Percentiles rank a stretch among this genome's conserved stretches.
Conservation (phyloP, 2,888 invertebrate genomes). For the Agelastica alni region DNA sequence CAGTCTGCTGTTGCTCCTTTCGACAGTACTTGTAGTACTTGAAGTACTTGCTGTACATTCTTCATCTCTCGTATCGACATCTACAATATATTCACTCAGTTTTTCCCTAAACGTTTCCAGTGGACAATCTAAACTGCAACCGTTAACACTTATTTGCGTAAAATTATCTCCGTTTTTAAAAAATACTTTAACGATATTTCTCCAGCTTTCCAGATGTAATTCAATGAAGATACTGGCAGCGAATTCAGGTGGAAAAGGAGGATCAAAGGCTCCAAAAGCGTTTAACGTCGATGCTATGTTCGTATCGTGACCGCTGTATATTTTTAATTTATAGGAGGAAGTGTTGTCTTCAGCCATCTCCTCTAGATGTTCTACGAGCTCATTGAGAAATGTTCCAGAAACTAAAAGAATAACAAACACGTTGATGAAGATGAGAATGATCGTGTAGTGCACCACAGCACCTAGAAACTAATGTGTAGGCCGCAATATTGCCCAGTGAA, state of each 20-base stretch:
- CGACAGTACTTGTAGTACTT: no score
- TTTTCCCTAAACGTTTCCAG: slow-evolving; percentile 5
- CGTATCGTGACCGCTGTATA: slow-evolving; percentile 14
- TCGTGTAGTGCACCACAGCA: no score
- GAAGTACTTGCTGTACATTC: no score
- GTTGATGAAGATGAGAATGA: no score
- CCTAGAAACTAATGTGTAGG: no score
- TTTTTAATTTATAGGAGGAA: slow-evolving; percentile 5
- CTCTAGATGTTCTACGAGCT: slow-evolving; percentile 2
- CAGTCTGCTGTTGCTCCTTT: no score
- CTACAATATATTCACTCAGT: slow-evolving; percentile 6
- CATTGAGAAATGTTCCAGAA: slow-evolving; percentile 50
- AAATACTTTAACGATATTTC: slow-evolving; percentile 15
- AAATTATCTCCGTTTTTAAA: slow-evolving; percentile 18
- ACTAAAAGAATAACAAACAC: slow-evolving; percentile 43
- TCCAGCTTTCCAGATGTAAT: slow-evolving; percentile 48
- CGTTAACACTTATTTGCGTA: slow-evolving; percentile 7
- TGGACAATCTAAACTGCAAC: slow-evolving; percentile 21
- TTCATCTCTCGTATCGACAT: slow-evolving; percentile 6
- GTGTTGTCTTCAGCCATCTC: slow-evolving; percentile 3
- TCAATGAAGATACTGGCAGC: slow-evolving; percentile 58
- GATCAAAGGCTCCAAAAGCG: slow-evolving; percentile 3
- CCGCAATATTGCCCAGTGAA: no score
- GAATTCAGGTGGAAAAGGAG: slow-evolving; percentile 3
- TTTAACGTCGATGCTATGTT: slow-evolving; percentile 13